phyloP scores from a whole-genome alignment of 2,113 vertebrate genomes.

The Sapajus apella region DNA sequence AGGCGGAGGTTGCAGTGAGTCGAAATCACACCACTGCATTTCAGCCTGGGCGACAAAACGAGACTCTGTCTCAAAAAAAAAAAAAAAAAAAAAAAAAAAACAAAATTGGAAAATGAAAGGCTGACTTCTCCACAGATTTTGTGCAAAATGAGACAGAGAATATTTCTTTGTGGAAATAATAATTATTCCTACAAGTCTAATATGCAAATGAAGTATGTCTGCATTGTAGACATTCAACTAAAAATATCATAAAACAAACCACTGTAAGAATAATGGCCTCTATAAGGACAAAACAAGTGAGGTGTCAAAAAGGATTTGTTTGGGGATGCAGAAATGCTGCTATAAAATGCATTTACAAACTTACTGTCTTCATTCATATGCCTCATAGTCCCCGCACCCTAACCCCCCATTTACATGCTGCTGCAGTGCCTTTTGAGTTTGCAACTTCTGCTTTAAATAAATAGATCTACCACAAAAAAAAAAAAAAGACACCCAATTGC shows the following conservation, averaged over 20 bases:
- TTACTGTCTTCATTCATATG: neutral
- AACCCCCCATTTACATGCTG: neutral
- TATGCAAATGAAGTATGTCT: neutral
- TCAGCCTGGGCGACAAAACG: too few species aligned
- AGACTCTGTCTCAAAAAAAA: too few species aligned
- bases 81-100: too few species aligned
- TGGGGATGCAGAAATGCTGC: neutral
- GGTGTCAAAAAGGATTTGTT: neutral
- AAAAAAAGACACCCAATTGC: neutral
- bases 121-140: neutral
- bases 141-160: neutral
- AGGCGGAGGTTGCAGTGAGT: too few species aligned
- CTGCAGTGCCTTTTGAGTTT: neutral
- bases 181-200: neutral
- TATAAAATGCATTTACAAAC: neutral
- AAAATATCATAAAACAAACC: neutral
- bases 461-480: neutral
- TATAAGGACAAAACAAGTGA: neutral
- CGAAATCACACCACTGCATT: too few species aligned
- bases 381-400: too few species aligned
- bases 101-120: neutral
- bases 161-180: neutral
- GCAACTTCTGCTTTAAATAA: neutral
- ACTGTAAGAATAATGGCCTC: neutral
- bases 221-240: neutral